phyloP scores from a whole-genome alignment of 2,797 vertebrate genomes.

The Decapterus maruadsi region DNA sequence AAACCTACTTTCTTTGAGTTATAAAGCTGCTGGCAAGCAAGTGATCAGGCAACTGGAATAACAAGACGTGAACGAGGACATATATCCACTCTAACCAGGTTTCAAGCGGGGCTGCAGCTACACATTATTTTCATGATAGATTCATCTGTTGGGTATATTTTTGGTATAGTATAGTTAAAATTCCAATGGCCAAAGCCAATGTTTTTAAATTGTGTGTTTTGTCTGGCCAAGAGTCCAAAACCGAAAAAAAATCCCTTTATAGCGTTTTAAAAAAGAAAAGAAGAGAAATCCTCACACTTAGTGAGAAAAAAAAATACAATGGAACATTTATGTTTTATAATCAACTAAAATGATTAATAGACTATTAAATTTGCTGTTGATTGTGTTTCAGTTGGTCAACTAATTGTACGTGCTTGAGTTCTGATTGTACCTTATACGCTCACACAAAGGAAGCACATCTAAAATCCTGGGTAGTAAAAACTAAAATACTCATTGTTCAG shows the following conservation, averaged over 20 bases:
- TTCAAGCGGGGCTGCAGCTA: not conserved
- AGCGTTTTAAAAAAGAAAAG: not conserved
- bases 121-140: not conserved
- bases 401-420: not conserved
- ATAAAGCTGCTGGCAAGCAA: slow-evolving; percentile 46
- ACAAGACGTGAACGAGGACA: slow-evolving; percentile 57
- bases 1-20: slow-evolving; percentile 83
- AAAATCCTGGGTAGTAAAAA: not conserved
- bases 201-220: slow-evolving; percentile 18
- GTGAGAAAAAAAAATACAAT: no score
- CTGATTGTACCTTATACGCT: not conserved
- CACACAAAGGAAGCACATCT: not conserved
- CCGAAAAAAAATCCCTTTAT: not conserved
- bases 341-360: not conserved
- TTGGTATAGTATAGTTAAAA: not conserved
- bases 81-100: not conserved
- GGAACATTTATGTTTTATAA: not conserved
- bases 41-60: slow-evolving; percentile 72
- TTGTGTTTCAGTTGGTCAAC: not conserved
- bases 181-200: not conserved
- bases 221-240: slow-evolving; percentile 16
- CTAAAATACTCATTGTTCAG: not conserved
- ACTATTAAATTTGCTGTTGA: not conserved
- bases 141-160: not conserved
- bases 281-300: not conserved